A percentile compares a stretch with the other conserved stretches of the same genome.
Conservation (phyloP, 2,113 vertebrate species). For the Uria aalge region DNA sequence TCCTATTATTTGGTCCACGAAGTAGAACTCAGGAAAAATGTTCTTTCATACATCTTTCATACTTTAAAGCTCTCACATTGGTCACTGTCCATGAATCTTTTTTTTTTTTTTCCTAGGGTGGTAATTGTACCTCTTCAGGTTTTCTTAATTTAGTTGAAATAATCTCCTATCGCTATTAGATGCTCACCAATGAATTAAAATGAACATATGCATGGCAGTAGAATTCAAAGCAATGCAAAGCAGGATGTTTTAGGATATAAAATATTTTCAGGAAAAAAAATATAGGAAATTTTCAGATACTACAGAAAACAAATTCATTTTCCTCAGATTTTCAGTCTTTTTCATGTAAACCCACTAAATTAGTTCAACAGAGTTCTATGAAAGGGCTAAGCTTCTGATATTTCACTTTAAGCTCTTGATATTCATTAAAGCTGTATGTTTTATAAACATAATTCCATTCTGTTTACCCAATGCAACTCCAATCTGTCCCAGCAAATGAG, state of each 20-base stretch:
- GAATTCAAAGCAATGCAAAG: neutral
- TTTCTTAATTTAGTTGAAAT: neutral
- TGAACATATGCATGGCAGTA: neutral
- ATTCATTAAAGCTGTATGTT: neutral
- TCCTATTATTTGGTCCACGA: neutral
- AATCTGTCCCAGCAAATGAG: neutral
- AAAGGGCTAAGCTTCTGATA: neutral
- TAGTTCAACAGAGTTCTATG: neutral
- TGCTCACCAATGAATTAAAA: neutral
- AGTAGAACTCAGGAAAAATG: neutral
- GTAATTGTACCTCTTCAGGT: neutral
- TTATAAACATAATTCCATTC: neutral
- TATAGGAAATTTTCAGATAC: neutral
- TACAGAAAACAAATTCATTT: neutral
- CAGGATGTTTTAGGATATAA: neutral
- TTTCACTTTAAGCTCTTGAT: neutral
- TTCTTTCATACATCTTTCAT: neutral
- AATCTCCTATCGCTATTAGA: neutral
- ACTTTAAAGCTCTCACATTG: neutral
- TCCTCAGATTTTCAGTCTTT: neutral
- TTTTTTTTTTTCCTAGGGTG: neutral
- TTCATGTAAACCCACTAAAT: neutral
- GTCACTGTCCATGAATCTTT: accelerated
- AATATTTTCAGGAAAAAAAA: neutral
- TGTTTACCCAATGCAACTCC: neutral